Evolutionary conservation across 2,797 vertebrate species (phyloP), one percentile per base, ranked within the genome.

Genomic region (Acanthurus tractus): DNA sequence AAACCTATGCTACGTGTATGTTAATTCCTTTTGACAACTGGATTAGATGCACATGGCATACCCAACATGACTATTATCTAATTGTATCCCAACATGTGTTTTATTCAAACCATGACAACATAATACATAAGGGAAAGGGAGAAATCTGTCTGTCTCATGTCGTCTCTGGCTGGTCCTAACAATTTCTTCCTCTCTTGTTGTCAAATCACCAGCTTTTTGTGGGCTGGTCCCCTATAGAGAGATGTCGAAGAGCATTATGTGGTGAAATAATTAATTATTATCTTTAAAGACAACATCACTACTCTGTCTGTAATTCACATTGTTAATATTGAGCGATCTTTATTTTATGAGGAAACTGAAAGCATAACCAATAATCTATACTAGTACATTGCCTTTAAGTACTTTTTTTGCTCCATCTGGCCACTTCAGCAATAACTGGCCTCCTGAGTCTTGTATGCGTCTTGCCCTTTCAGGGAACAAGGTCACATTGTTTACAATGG

Each of bases 21-120:
- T 63, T 18, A 48, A 81, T 81, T 78, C 62, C 57, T 59, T 82
- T 82, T 72, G 75, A 85, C 84, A 45, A 56, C 65, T 57, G 54
- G 46, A 65, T 70, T 62, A 86, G 70, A 87, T 57, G 36, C 70
- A 82, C 81, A 72, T 74, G 78, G 78, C 70, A 68, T 83, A 78
- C 70, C 58, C 53, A 83, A 86, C 75, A 90, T 85, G 86, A 86
- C 88, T 89, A 90, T 88, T 88, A 90, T 89, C 79, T 88, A 85
- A 90, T 85, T 91, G 80, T 82, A 83, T 87, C 79, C 85, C 70
- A 81, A 76, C 57, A 66, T 65, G 86, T 91, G 69, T 83, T 82
- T 91, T 86, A 92, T 93, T 89, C 87, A 92, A 48, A 2, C 17
- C 23, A 67, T 79, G 74, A 74, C 85, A 90, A 79, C 63, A 73